Evolutionary conservation across 2,888 invertebrate genomes (phyloP).

Genomic region (Chymomyza procnemis): DNA sequence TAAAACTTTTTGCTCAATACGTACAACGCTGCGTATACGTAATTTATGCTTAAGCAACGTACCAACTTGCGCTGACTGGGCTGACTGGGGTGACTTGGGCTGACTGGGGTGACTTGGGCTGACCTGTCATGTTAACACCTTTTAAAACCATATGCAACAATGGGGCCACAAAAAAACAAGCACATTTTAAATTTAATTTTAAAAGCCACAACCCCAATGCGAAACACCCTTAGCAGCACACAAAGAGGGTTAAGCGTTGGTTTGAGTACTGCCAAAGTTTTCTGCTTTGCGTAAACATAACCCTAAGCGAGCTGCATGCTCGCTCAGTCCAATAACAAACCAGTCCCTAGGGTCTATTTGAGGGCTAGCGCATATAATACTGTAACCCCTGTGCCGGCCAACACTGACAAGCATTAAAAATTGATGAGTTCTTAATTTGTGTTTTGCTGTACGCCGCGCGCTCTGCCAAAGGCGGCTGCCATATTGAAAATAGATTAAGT

Average conservation of each 20-base stretch:
- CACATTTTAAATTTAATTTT: constrained; percentile 28
- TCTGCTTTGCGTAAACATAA: constrained; percentile 62
- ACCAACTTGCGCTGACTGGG: not conserved
- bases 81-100: not conserved
- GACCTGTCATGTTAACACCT: constrained; percentile 13
- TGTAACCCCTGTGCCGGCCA: constrained; percentile 13
- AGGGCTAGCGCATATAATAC: constrained; percentile 23
- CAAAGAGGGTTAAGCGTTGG: constrained; percentile 10
- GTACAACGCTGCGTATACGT: not conserved
- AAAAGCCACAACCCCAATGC: constrained; percentile 30
- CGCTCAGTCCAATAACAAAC: constrained; percentile 21
- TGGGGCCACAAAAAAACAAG: not conserved
- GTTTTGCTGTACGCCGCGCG: constrained; percentile 53
- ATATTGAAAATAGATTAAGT: constrained; percentile 75
- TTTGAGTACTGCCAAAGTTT: constrained; percentile 57
- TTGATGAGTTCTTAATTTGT: constrained; percentile 75
- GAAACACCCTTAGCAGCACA: constrained; percentile 19
- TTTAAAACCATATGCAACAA: not conserved
- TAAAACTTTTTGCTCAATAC: not conserved
- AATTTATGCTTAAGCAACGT: not conserved
- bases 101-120: constrained; percentile 7
- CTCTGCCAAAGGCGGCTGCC: constrained; percentile 35
- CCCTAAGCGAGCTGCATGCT: constrained; percentile 49
- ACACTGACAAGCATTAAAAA: constrained; percentile 65
- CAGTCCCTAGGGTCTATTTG: constrained; percentile 64